A percentile compares a stretch with the other conserved stretches of the same genome.
Evolutionary conservation across 2,113 vertebrate species (phyloP).

Genomic region (Strix uralensis): DNA sequence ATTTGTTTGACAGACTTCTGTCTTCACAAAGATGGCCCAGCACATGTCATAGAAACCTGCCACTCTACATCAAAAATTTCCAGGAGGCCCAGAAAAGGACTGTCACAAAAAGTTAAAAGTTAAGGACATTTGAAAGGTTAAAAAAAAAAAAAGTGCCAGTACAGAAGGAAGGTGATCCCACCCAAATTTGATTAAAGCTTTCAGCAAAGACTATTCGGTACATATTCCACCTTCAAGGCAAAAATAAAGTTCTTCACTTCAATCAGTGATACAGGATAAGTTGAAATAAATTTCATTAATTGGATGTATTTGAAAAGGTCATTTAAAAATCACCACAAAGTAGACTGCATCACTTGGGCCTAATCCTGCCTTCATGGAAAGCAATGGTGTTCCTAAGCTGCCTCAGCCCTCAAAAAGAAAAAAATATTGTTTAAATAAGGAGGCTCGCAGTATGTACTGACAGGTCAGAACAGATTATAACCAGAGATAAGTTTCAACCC

Average conservation of each 20-base stretch:
- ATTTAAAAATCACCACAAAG: slow-evolving; percentile 27
- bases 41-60: neutral
- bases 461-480: neutral
- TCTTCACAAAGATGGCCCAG: neutral
- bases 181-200: slow-evolving; percentile 32
- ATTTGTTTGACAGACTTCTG: neutral
- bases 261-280: neutral
- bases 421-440: neutral
- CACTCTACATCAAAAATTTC: neutral
- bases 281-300: slow-evolving; percentile 41
- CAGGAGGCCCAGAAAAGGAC: neutral
- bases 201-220: neutral
- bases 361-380: neutral
- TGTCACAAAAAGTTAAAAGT: neutral
- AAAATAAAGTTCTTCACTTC: slow-evolving; percentile 25
- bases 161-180: neutral
- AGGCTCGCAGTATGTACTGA: neutral
- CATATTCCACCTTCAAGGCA: slow-evolving; percentile 23
- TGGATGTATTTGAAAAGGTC: slow-evolving; percentile 45
- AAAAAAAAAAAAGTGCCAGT: neutral
- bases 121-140: neutral
- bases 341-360: neutral
- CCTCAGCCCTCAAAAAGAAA: neutral
- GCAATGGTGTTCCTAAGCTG: neutral
- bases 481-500: neutral